These are phyloP conservation scores for Epizoanthus rinbou DNA, from an alignment of 92 coral and sea anemone species.

Conservation along the genomic window DNA sequence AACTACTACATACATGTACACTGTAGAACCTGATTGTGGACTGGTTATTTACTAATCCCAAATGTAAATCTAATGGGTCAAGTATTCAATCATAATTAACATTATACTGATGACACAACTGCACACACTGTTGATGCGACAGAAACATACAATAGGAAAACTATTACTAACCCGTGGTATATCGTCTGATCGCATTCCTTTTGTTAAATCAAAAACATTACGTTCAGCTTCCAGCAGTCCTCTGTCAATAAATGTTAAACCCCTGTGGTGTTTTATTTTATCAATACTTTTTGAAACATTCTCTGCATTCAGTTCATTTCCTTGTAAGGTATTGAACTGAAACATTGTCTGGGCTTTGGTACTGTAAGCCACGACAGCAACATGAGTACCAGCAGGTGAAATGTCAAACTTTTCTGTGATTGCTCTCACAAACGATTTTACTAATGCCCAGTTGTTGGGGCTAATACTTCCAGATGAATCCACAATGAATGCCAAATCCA, in stretches of 20 bases:
- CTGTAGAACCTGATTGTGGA: too few species aligned
- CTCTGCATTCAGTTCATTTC: conserved; percentile 1
- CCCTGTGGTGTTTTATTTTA: not conserved
- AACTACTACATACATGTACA: too few species aligned
- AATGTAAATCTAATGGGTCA: too few species aligned
- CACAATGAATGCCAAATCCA: conserved; percentile 9
- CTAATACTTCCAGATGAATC: conserved; percentile 24
- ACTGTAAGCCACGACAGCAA: conserved; percentile 9
- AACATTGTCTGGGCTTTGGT: not conserved
- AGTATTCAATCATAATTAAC: too few species aligned
- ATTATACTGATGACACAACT: too few species aligned
- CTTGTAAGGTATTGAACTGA: conserved; percentile 11
- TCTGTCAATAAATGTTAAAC: conserved; percentile 6
- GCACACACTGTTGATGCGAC: too few species aligned
- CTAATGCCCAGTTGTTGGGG: not conserved
- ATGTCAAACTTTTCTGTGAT: conserved; percentile 12
- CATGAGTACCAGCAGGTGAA: conserved; percentile 24
- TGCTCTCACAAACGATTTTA: not conserved
- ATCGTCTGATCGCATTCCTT: conserved; percentile 13
- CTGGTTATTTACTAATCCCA: too few species aligned
- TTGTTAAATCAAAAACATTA: not conserved
- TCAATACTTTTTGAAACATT: not conserved
- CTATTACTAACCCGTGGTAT: too few species aligned
- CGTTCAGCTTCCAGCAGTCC: not conserved
- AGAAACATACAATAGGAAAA: too few species aligned